These are phyloP conservation scores for Odontamblyopus rebecca DNA, from an alignment of 2,797 vertebrate species.

Conservation along the genomic window DNA sequence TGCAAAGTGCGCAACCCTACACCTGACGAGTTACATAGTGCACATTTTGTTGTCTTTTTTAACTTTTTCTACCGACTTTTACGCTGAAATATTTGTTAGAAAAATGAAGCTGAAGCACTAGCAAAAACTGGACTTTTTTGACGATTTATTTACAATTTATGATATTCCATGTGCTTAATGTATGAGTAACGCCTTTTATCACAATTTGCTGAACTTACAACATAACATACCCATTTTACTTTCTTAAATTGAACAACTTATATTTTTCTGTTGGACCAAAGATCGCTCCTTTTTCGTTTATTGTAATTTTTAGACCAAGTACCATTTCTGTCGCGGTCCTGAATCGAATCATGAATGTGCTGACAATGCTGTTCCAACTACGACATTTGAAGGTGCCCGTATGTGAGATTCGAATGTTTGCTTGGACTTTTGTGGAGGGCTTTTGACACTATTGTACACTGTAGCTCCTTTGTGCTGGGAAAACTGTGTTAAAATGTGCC, in stretches of 20 bases:
- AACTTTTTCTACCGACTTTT: neutral
- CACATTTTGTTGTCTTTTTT: neutral
- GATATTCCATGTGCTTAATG: neutral
- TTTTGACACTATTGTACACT: neutral
- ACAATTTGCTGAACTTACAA: neutral
- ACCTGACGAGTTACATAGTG: neutral
- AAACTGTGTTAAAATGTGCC: neutral
- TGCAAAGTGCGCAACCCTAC: no score
- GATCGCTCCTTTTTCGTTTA: neutral
- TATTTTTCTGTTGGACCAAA: conserved; percentile 3
- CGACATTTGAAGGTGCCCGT: neutral
- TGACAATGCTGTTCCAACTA: neutral
- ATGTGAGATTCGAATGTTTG: conserved; percentile 9
- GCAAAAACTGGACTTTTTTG: neutral
- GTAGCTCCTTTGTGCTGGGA: conserved; percentile 7
- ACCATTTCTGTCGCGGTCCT: neutral
- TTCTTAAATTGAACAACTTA: neutral
- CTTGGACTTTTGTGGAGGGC: no score
- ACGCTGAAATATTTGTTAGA: no score
- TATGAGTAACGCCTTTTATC: neutral
- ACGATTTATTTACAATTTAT: neutral
- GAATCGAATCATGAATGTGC: neutral
- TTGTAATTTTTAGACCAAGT: neutral
- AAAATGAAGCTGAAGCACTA: neutral
- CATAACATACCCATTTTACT: neutral